Evolutionary conservation across 2,797 vertebrate genomes (phyloP).

Genomic region (Crypturellus tataupa): DNA sequence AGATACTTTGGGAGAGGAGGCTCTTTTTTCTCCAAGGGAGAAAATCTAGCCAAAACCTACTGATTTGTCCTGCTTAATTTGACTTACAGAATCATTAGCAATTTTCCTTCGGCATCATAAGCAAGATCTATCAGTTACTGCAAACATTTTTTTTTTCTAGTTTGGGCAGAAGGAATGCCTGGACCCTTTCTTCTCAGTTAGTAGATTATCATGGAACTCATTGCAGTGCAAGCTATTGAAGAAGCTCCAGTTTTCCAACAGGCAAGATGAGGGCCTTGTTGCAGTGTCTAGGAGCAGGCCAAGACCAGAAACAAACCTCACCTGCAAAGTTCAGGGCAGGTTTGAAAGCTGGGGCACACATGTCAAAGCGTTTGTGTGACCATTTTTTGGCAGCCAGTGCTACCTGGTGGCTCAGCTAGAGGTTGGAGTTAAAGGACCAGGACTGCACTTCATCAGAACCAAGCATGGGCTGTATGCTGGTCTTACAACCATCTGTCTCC

Average conservation of each 20-base stretch:
- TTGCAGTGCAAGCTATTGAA: not conserved
- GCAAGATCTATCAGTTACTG: not conserved
- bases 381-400: not conserved
- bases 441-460: rapidly evolving
- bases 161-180: not conserved
- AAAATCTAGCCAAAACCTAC: not conserved
- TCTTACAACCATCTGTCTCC: not conserved
- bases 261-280: not conserved
- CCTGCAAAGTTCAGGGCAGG: not conserved
- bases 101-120: not conserved
- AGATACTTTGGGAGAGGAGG: not conserved
- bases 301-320: not conserved
- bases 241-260: not conserved
- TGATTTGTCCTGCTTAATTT: slow-evolving; percentile 4
- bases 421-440: not conserved
- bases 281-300: not conserved
- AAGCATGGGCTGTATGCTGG: not conserved
- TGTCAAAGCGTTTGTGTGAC: not conserved
- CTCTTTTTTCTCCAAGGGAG: not conserved
- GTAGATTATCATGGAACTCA: not conserved
- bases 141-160: not conserved
- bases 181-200: not conserved
- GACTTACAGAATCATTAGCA: not conserved
- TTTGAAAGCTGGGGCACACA: not conserved
- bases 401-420: not conserved